phyloP scores from a whole-genome alignment of 2,888 invertebrate genomes.

The Priocnemis perturbator region DNA sequence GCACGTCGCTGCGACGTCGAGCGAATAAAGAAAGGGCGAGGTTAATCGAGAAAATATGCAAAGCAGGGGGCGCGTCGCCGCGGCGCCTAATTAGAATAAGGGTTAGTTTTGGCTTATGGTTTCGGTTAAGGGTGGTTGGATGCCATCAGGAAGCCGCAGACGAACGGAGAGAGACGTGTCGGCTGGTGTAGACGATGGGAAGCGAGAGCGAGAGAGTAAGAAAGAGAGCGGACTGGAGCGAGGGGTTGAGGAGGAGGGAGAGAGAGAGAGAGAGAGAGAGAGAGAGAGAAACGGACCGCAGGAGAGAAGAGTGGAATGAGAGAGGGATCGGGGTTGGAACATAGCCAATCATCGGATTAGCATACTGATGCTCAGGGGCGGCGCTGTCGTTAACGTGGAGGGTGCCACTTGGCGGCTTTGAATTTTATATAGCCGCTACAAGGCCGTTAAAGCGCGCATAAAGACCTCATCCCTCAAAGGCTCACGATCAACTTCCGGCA shows the following conservation, averaged over 20 bases:
- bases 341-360: slow-evolving; percentile 76
- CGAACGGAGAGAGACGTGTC: slow-evolving; percentile 22
- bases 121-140: slow-evolving; percentile 70
- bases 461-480: slow-evolving; percentile 47
- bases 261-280: slow-evolving; percentile 28
- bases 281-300: slow-evolving; percentile 28
- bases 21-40: slow-evolving; percentile 62
- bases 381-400: slow-evolving; percentile 71
- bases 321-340: slow-evolving; percentile 67
- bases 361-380: slow-evolving; percentile 75
- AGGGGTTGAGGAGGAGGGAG: slow-evolving; percentile 26
- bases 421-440: slow-evolving; percentile 66
- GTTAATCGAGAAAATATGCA: slow-evolving; percentile 72
- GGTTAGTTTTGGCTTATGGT: slow-evolving; percentile 74
- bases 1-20: slow-evolving; percentile 30
- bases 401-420: slow-evolving; percentile 71
- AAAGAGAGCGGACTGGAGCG: slow-evolving; percentile 39
- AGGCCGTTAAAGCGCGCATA: slow-evolving; percentile 55
- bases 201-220: slow-evolving; percentile 29
- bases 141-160: slow-evolving; percentile 62
- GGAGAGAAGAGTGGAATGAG: slow-evolving; percentile 36
- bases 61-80: slow-evolving; percentile 60
- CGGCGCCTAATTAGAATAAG: slow-evolving; percentile 73
- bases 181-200: slow-evolving; percentile 6
- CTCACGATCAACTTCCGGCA: slow-evolving; percentile 1